Percentiles rank a stretch among this genome's conserved stretches.
Conservation (phyloP, 2,797 vertebrate genomes). For the Sebastes glaucus region DNA sequence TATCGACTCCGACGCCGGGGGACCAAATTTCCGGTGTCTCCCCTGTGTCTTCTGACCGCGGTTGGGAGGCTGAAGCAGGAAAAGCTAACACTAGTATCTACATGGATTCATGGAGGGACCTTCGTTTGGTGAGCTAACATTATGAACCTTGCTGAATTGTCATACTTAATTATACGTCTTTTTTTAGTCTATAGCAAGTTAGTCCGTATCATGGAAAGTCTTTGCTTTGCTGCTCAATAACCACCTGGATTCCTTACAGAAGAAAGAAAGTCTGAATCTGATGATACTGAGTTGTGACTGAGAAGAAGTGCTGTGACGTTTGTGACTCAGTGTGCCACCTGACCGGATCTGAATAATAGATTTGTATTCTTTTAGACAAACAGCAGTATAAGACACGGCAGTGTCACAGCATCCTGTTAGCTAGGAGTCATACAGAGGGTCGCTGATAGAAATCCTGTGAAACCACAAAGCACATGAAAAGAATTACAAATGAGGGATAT, state of each 20-base stretch:
- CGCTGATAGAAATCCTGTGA: slow-evolving; percentile 17
- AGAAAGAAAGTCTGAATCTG: neutral
- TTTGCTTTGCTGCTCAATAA: neutral
- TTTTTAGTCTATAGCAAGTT: too few relatives aligned
- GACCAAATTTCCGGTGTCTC: too few relatives aligned
- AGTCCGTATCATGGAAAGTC: neutral
- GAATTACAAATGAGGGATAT: slow-evolving; percentile 40
- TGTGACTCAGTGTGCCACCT: neutral
- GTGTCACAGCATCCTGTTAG: neutral
- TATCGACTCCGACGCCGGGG: too few relatives aligned
- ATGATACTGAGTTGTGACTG: neutral
- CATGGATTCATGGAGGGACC: too few relatives aligned
- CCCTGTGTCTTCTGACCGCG: too few relatives aligned
- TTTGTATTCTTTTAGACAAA: neutral
- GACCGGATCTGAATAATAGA: neutral
- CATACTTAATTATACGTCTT: too few relatives aligned
- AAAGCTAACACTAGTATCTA: too few relatives aligned
- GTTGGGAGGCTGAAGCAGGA: too few relatives aligned
- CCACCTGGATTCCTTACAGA: too few relatives aligned
- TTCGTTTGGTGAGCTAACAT: too few relatives aligned
- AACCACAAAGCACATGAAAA: slow-evolving; percentile 46
- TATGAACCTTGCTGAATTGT: too few relatives aligned
- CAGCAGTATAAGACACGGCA: neutral
- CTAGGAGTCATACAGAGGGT: slow-evolving; percentile 5
- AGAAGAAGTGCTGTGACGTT: neutral